Percentiles rank a stretch among this genome's conserved stretches.
Conservation (phyloP, 2,113 vertebrate species). For the Sceloporus undulatus region DNA sequence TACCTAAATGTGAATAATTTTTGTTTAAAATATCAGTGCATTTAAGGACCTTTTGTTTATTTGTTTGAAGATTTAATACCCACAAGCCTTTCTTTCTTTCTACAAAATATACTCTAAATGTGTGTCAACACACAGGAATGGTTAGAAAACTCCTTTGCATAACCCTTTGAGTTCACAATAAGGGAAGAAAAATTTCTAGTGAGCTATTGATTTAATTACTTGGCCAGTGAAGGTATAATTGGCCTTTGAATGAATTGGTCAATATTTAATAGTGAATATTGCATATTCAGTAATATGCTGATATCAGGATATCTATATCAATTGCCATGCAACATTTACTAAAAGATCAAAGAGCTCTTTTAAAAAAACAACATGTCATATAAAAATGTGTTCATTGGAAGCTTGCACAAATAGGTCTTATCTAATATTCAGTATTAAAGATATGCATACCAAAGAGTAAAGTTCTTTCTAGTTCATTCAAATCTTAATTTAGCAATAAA, state of each 20-base stretch:
- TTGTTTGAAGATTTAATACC: neutral
- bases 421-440: conserved; percentile 52
- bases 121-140: neutral
- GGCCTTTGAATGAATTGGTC: conserved; percentile 35
- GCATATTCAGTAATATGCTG: conserved; percentile 7
- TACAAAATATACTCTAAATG: conserved; percentile 18
- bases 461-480: neutral
- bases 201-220: neutral
- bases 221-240: conserved; percentile 10
- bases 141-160: conserved; percentile 42
- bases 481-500: neutral
- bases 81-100: conserved; percentile 22
- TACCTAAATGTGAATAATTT: neutral
- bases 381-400: conserved; percentile 31
- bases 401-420: conserved; percentile 18
- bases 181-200: conserved; percentile 10
- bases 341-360: neutral
- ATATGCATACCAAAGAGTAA: conserved; percentile 46
- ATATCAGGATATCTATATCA: neutral
- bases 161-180: conserved; percentile 20
- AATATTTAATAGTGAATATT: conserved; percentile 19
- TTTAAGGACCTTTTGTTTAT: conserved; percentile 18
- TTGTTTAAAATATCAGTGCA: neutral
- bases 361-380: neutral
- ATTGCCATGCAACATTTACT: conserved; percentile 24